A percentile compares a stretch with the other conserved stretches of the same genome.
These are phyloP conservation scores for Anseranas semipalmata DNA, from an alignment of 2,113 vertebrate species.

Conservation along the genomic window DNA sequence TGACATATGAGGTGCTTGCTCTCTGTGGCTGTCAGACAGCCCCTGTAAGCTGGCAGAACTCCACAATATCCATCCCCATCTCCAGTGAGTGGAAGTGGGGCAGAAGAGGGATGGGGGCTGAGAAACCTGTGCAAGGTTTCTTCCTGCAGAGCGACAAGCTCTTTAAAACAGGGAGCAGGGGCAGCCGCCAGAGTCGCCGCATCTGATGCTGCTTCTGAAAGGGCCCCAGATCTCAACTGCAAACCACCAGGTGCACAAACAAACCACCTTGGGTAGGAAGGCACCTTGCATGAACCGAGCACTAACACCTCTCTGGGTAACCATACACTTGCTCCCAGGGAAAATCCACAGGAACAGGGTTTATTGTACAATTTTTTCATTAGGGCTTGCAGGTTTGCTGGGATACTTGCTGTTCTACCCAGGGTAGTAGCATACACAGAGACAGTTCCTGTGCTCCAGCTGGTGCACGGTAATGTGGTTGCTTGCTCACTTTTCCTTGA, in stretches of 20 bases:
- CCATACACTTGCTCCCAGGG: neutral
- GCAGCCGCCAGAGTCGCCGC: rapidly evolving
- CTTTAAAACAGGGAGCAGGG: neutral
- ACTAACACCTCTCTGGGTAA: neutral
- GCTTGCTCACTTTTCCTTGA: neutral
- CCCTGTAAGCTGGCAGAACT: neutral
- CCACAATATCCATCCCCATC: rapidly evolving
- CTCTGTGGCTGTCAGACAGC: neutral
- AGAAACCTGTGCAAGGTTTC: neutral
- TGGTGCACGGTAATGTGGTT: neutral
- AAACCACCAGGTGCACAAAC: neutral
- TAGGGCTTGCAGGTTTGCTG: neutral
- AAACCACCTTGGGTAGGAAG: rapidly evolving
- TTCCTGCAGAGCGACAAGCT: neutral
- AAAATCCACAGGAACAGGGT: rapidly evolving
- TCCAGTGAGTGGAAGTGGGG: neutral
- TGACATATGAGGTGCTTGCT: neutral
- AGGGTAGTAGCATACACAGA: neutral
- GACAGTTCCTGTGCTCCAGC: neutral
- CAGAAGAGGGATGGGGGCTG: neutral
- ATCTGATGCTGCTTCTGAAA: neutral
- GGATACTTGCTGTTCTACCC: neutral
- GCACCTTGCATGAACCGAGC: rapidly evolving
- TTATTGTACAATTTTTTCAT: neutral
- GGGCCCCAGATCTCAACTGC: neutral